phyloP scores from a whole-genome alignment of 2,888 invertebrate species.

The Loripinus fragilis region DNA sequence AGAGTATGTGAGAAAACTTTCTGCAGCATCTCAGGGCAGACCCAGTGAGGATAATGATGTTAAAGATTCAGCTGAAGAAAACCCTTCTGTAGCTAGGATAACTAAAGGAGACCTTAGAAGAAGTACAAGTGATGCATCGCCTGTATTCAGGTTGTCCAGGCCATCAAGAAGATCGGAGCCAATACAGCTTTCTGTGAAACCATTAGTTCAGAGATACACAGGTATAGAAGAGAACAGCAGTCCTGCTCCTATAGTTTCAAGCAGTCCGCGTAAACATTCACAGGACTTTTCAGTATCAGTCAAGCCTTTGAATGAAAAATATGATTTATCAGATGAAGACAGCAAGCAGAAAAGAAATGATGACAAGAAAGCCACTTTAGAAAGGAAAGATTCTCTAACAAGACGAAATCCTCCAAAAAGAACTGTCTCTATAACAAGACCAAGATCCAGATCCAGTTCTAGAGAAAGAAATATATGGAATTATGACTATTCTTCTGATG shows the following conservation, averaged over 20 bases:
- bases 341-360: slow-evolving; percentile 5
- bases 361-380: slow-evolving; percentile 30
- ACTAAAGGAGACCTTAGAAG: not conserved
- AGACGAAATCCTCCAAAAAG: slow-evolving; percentile 48
- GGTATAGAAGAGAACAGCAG: not conserved
- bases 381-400: slow-evolving; percentile 46
- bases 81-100: not conserved
- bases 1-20: slow-evolving; percentile 50
- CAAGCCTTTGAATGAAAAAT: slow-evolving; percentile 43
- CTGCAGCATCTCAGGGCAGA: slow-evolving; percentile 10
- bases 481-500: slow-evolving; percentile 3
- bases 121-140: not conserved
- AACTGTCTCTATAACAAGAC: slow-evolving; percentile 41
- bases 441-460: slow-evolving; percentile 27
- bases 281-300: slow-evolving; percentile 8
- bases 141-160: not conserved
- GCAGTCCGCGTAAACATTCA: not conserved
- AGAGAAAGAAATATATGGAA: slow-evolving; percentile 55
- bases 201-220: slow-evolving; percentile 3
- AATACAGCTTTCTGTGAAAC: not conserved
- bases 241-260: not conserved
- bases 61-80: not conserved
- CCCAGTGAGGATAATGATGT: not conserved
- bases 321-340: slow-evolving; percentile 30
- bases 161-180: not conserved